Conservation (phyloP, 2,113 vertebrate genomes). For the Varanus salvator region DNA sequence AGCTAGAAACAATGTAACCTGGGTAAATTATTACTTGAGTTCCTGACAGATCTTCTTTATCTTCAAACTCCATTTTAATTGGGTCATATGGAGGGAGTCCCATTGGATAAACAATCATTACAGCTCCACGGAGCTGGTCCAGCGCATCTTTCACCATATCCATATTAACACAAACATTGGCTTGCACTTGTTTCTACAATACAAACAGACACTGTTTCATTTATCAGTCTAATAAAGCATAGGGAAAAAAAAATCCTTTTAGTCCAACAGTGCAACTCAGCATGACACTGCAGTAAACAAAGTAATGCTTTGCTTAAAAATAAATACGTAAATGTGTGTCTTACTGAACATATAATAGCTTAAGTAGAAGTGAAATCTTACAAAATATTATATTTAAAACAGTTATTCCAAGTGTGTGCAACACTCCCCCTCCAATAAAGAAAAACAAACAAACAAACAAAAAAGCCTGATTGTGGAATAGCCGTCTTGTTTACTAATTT, state of each 20-base stretch:
- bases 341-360: neutral
- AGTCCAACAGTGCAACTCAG: neutral
- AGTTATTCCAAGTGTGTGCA: neutral
- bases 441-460: too few species aligned
- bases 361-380: neutral
- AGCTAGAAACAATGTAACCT: neutral
- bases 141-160: slow-evolving; percentile 89
- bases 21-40: slow-evolving; percentile 79
- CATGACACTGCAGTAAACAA: slow-evolving; percentile 4
- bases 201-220: slow-evolving; percentile 12
- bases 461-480: neutral
- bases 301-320: neutral
- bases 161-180: slow-evolving; percentile 84
- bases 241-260: neutral
- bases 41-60: slow-evolving; percentile 89
- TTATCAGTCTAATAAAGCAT: slow-evolving; percentile 3
- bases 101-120: slow-evolving; percentile 98
- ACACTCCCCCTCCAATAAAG: too few species aligned
- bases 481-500: slow-evolving; percentile 11
- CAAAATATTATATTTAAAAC: neutral
- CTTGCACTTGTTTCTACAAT: slow-evolving; percentile 90
- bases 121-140: slow-evolving; percentile 91
- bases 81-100: slow-evolving; percentile 94
- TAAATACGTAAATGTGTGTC: neutral
- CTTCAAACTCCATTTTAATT: slow-evolving; percentile 91